Evolutionary conservation across 2,888 invertebrate genomes (phyloP).

Genomic region (Lottia gigantea): DNA sequence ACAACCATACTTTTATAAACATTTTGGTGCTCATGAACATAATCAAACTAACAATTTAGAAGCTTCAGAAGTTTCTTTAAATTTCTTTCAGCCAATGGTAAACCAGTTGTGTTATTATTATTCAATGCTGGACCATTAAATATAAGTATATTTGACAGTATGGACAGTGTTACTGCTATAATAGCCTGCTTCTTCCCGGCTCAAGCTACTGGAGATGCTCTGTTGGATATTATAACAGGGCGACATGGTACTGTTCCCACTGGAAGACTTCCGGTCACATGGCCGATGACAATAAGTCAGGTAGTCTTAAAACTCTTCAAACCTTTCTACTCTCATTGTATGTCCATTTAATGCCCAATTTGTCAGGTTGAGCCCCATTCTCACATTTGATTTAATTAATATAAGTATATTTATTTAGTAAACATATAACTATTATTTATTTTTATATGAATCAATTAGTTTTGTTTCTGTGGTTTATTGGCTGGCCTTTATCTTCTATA

Average conservation of each 20-base stretch:
- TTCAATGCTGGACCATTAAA: conserved; percentile 60
- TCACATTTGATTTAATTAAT: too few relatives aligned
- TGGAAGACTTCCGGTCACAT: conserved; percentile 51
- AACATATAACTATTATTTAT: too few relatives aligned
- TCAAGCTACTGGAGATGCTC: conserved; percentile 51
- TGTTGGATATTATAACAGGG: conserved; percentile 29
- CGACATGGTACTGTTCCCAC: conserved; percentile 40
- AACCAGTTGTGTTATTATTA: conserved; percentile 37
- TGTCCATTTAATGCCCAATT: too few relatives aligned
- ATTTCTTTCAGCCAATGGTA: background rate
- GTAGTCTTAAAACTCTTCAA: background rate
- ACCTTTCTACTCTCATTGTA: too few relatives aligned
- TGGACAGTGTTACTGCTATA: conserved; percentile 44
- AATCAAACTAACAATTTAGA: background rate
- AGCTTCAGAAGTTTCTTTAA: background rate
- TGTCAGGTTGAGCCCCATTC: too few relatives aligned
- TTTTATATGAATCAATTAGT: too few relatives aligned
- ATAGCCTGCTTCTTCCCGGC: conserved; percentile 53
- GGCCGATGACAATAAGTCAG: conserved; percentile 43
- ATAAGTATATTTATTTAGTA: too few relatives aligned
- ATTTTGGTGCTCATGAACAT: background rate
- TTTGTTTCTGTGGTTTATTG: too few relatives aligned
- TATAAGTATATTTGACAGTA: conserved; percentile 44
- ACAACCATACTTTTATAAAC: too few relatives aligned
- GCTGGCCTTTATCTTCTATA: too few relatives aligned